phyloP scores from a whole-genome alignment of 2,797 vertebrate genomes.

The Echeneis naucrates region DNA sequence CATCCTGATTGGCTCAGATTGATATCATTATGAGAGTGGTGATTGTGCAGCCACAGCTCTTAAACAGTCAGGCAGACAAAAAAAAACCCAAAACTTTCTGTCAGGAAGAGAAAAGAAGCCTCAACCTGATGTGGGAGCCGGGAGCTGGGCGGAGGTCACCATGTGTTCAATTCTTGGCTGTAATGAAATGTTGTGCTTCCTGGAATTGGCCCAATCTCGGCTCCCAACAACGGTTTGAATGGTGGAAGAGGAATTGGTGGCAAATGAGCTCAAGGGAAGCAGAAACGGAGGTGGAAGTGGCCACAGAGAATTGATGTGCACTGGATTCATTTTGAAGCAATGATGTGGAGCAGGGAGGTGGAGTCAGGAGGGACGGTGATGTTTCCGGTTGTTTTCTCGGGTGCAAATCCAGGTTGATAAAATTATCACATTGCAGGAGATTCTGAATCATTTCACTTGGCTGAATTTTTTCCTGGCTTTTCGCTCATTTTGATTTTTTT shows the following conservation, averaged over 20 bases:
- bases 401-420: conserved; percentile 58
- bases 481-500: background rate
- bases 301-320: conserved; percentile 53
- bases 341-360: conserved; percentile 55
- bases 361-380: conserved; percentile 25
- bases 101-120: conserved; percentile 37
- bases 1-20: conserved; percentile 74
- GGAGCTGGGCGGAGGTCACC: conserved; percentile 57
- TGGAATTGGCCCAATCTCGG: conserved; percentile 67
- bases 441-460: conserved; percentile 11
- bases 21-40: conserved; percentile 70
- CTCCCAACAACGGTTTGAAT: conserved; percentile 62
- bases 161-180: conserved; percentile 69
- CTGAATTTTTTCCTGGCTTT: background rate
- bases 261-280: conserved; percentile 70
- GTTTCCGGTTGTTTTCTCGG: conserved; percentile 31
- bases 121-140: conserved; percentile 48
- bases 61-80: conserved; percentile 27
- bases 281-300: conserved; percentile 51
- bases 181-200: conserved; percentile 68
- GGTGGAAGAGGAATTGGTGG: conserved; percentile 68
- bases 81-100: conserved; percentile 21
- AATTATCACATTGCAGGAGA: conserved; percentile 35
- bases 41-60: conserved; percentile 65
- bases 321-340: conserved; percentile 63